These are phyloP conservation scores for Cydia pomonella DNA, from an alignment of 1,140 invertebrate genomes.

Conservation along the genomic window DNA sequence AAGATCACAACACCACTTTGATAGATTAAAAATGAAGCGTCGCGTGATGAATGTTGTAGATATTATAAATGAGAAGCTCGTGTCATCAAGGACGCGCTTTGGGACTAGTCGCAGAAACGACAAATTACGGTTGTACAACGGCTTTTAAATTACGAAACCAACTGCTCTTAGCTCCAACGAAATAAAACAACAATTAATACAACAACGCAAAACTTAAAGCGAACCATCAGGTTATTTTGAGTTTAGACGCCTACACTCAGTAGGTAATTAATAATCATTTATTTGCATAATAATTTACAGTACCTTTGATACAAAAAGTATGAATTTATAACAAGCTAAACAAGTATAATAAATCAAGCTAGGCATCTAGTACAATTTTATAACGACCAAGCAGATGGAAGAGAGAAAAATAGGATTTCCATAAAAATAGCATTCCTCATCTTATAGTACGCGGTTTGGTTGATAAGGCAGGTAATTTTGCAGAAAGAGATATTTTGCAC, in stretches of 20 bases:
- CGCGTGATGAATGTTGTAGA: not conserved
- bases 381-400: not conserved
- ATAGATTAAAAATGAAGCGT: not conserved
- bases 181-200: not conserved
- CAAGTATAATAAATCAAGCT: slow-evolving; percentile 24
- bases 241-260: slow-evolving; percentile 4
- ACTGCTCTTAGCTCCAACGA: not conserved
- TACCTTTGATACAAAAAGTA: slow-evolving; percentile 10
- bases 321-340: slow-evolving; percentile 27
- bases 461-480: not conserved
- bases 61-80: not conserved
- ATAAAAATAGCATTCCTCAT: slow-evolving; percentile 6
- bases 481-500: too few species aligned
- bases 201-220: not conserved
- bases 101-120: not conserved
- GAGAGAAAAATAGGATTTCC: slow-evolving; percentile 17
- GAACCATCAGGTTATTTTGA: slow-evolving; percentile 17
- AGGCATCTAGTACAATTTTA: not conserved
- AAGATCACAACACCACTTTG: not conserved
- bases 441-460: not conserved
- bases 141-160: not conserved
- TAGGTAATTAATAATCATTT: slow-evolving; percentile 33
- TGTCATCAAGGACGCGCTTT: not conserved
- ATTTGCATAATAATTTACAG: slow-evolving; percentile 3
- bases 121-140: slow-evolving; percentile 3